Percentiles rank a stretch among this genome's conserved stretches.
These are phyloP conservation scores for Oostethus manadensis DNA, from an alignment of 2,113 vertebrate species.

Conservation along the genomic window DNA sequence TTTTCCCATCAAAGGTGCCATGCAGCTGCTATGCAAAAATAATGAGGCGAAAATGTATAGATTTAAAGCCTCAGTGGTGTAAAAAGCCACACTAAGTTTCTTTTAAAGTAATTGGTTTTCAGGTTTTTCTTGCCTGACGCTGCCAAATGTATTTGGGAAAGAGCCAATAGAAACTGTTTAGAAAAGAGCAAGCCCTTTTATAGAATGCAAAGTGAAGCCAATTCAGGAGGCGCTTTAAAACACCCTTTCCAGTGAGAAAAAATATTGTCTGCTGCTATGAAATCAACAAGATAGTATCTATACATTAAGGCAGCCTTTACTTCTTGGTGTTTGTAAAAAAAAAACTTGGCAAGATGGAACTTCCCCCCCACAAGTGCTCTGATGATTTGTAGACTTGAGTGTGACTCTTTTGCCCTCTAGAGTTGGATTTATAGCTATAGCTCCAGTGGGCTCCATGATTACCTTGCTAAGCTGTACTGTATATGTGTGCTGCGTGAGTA, in stretches of 20 bases:
- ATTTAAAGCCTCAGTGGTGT: background rate
- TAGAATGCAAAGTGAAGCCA: background rate
- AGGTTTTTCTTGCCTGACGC: slow-evolving; percentile 2
- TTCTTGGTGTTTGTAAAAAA: background rate
- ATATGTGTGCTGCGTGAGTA: slow-evolving; percentile 24
- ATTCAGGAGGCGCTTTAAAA: background rate
- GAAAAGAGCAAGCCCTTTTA: slow-evolving; percentile 1
- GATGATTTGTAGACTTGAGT: slow-evolving; percentile 28
- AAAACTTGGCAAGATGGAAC: background rate
- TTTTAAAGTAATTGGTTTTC: background rate
- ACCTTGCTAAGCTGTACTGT: slow-evolving; percentile 76
- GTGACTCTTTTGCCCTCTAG: slow-evolving; percentile 46
- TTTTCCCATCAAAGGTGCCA: slow-evolving; percentile 6
- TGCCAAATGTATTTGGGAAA: background rate
- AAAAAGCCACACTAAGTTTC: background rate
- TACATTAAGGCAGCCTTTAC: too few relatives aligned
- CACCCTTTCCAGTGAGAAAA: background rate
- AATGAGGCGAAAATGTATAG: background rate
- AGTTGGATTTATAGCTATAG: slow-evolving; percentile 72
- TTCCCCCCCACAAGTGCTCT: background rate
- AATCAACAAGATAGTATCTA: too few relatives aligned
- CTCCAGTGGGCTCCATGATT: slow-evolving; percentile 68
- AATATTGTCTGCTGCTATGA: background rate
- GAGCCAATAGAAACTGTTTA: background rate
- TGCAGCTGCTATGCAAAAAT: slow-evolving; percentile 18